Evolutionary conservation across 2,797 vertebrate genomes (phyloP), one percentile per base, ranked within the genome.

Genomic region (Gallinago nigripennis): DNA sequence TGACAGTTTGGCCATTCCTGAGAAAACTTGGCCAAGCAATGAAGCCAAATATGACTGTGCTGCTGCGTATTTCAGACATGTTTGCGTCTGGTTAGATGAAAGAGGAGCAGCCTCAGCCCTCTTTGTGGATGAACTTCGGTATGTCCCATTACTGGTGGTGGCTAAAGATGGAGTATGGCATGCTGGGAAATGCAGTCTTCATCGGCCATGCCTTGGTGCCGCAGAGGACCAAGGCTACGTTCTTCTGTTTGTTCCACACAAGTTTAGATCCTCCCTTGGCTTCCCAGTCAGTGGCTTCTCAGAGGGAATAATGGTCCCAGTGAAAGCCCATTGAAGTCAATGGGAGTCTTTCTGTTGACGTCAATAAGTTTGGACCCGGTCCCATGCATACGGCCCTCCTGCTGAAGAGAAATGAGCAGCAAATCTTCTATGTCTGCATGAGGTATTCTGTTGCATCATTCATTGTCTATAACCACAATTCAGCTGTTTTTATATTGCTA

Each of bases 371-470:
- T 94, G 96, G 90, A 92, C 57, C 37, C 0, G 4, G 61, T 93
- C 82, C 95, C 39, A 13, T 80, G 82, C 91, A 90, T 78, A 28
- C 82, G 70, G 93, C 82, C 85, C 92, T 86, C 87, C 87, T 95
- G 96, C 87, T 86, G 91, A 54, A 94, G 89, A 87, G 85, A 84
- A 94, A 82, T 31, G 72, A 95, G 83, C 93, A 95, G 85, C 92
- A 88, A 91, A 76, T 79, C 86, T 78, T 92, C 72, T 19, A 3
- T 91, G 87, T 71, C 92, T 89, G 84, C 92, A 75, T 89, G 88
- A 94, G 70, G 78, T 92, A 86, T 66, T 66, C 76, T 69, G 51
- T 91, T 92, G 87, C 92, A 91, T 94, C 93, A 89, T 60, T 92
- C 92, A 88, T 95, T 93, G 90, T 94, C 78, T 93, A 56, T 81